Evolutionary conservation across 2,888 invertebrate genomes (phyloP).

Genomic region (Blera fallax): DNA sequence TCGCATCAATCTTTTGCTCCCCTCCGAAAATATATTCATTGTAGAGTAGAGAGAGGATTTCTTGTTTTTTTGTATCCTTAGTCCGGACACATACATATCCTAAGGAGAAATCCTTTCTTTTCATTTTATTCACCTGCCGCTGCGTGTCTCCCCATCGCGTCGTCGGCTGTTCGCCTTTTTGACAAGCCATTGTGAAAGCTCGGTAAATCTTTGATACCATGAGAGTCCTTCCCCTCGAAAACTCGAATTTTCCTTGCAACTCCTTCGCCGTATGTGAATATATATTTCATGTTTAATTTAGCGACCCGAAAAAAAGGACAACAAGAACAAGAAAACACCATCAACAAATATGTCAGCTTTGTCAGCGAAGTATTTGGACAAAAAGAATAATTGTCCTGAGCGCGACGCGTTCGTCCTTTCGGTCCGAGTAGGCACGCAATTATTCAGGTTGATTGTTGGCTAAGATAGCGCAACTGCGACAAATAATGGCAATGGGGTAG

Average conservation of each 20-base stretch:
- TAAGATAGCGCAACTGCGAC: slow-evolving; percentile 55
- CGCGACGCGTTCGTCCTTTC: slow-evolving; percentile 63
- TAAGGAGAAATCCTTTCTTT: slow-evolving; percentile 52
- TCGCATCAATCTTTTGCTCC: slow-evolving; percentile 68
- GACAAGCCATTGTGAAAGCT: slow-evolving; percentile 43
- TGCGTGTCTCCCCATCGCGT: not conserved
- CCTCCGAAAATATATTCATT: slow-evolving; percentile 37
- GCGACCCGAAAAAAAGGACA: slow-evolving; percentile 55
- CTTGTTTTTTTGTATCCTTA: not conserved
- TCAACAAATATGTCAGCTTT: slow-evolving; percentile 69
- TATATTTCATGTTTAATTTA: slow-evolving; percentile 66
- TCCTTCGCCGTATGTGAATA: slow-evolving; percentile 47
- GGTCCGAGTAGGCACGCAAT: slow-evolving; percentile 63
- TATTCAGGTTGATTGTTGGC: slow-evolving; percentile 70
- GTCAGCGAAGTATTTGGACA: slow-evolving; percentile 64
- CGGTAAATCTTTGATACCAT: slow-evolving; percentile 47
- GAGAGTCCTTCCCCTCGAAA: slow-evolving; percentile 16
- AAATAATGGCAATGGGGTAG: slow-evolving; percentile 28
- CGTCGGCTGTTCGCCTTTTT: slow-evolving; percentile 22
- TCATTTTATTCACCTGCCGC: slow-evolving; percentile 54
- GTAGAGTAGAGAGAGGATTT: not conserved
- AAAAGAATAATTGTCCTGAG: slow-evolving; percentile 60
- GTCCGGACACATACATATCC: slow-evolving; percentile 16
- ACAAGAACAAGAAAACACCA: slow-evolving; percentile 57
- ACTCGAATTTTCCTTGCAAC: slow-evolving; percentile 14